Conservation (phyloP, 2,888 invertebrate genomes). For the Agriopis leucophaearia region DNA sequence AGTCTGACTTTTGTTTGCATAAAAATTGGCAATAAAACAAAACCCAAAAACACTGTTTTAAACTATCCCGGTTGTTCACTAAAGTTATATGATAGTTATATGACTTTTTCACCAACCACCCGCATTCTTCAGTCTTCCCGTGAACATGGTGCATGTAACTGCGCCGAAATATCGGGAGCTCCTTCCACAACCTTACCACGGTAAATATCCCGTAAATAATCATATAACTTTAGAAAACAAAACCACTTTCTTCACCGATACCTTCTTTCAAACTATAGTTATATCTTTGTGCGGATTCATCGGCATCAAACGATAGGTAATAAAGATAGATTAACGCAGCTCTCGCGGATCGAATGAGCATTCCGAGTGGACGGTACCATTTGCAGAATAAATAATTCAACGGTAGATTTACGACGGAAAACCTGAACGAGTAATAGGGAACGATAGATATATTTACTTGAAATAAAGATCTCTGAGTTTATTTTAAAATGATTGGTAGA, state of each 20-base stretch:
- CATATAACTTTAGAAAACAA: not conserved
- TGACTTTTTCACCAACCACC: too few species aligned
- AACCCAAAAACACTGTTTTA: too few species aligned
- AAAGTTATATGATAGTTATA: too few species aligned
- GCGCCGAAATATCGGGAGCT: too few species aligned
- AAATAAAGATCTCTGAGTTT: not conserved
- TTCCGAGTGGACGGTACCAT: conserved; percentile 46
- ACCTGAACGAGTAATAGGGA: conserved; percentile 17
- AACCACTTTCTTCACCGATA: not conserved
- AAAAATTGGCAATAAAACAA: too few species aligned
- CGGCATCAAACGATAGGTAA: conserved; percentile 47
- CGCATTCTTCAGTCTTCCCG: too few species aligned
- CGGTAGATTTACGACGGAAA: conserved; percentile 43
- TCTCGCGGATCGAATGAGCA: conserved; percentile 35
- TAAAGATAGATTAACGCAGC: conserved; percentile 48
- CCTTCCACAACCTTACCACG: too few species aligned
- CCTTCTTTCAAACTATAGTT: not conserved
- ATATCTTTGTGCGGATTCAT: conserved; percentile 45
- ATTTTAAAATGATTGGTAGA: not conserved
- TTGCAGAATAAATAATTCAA: conserved; percentile 49
- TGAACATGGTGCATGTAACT: too few species aligned
- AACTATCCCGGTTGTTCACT: too few species aligned
- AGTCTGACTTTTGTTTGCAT: too few species aligned
- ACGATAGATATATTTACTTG: conserved; percentile 5
- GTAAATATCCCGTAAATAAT: too few species aligned